phyloP scores from a whole-genome alignment of 2,797 vertebrate genomes.

The Sardinella longiceps region DNA sequence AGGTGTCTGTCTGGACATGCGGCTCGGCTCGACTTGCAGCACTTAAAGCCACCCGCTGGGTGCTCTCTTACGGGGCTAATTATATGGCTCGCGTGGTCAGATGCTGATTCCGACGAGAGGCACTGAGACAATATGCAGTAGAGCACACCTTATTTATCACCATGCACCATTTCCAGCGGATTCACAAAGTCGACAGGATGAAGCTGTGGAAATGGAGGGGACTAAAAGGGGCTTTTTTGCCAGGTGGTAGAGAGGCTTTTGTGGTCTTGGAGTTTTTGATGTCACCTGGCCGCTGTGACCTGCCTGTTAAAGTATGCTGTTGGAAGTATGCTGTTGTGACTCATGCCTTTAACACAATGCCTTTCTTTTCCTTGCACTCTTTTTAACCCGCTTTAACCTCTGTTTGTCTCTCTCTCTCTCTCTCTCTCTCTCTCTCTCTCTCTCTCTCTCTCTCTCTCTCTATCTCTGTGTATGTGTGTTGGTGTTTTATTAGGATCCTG shows the following conservation, averaged over 20 bases:
- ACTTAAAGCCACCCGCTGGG: background rate
- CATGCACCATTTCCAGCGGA: background rate
- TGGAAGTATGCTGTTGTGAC: background rate
- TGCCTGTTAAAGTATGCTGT: background rate
- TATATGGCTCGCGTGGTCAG: background rate
- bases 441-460: no score
- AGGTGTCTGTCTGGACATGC: background rate
- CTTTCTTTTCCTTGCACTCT: background rate
- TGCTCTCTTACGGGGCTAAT: background rate
- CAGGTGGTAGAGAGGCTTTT: no score
- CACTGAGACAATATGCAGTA: background rate
- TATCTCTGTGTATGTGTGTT: constrained; percentile 35
- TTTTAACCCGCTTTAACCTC: background rate
- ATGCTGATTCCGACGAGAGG: background rate
- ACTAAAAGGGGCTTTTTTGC: no score
- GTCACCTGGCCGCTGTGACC: background rate
- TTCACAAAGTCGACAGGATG: no score
- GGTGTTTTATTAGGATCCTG: constrained; percentile 82
- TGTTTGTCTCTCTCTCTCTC: background rate
- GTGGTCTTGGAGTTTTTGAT: background rate
- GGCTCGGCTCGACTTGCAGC: background rate
- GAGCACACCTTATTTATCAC: background rate
- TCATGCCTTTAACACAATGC: background rate
- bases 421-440: no score
- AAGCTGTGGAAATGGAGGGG: background rate